Conservation (phyloP, 2,888 invertebrate species). For the Carterocephalus palaemon region DNA sequence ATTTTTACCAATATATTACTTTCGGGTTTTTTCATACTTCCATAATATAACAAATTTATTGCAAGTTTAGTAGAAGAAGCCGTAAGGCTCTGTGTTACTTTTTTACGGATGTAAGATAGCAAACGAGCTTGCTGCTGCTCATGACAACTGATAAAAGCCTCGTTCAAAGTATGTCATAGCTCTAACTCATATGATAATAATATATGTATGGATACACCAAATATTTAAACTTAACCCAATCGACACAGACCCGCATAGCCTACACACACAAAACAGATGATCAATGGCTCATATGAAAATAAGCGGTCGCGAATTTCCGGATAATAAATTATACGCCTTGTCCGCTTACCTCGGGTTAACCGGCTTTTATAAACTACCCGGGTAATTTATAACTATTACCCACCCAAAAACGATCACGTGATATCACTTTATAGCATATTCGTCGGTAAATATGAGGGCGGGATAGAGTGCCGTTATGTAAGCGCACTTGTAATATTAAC, state of each 20-base stretch:
- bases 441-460: slow-evolving; percentile 72
- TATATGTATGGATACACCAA: no score
- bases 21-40: no score
- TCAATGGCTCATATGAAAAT: slow-evolving; percentile 63
- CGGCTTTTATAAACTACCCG: slow-evolving; percentile 78
- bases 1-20: no score
- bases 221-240: slow-evolving; percentile 20
- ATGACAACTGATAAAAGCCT: no score
- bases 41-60: no score
- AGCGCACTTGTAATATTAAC: slow-evolving; percentile 36
- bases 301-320: slow-evolving; percentile 69
- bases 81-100: no score
- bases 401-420: slow-evolving; percentile 75
- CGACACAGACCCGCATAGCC: slow-evolving; percentile 3
- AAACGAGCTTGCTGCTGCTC: no score
- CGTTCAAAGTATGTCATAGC: no score
- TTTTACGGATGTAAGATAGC: no score
- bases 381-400: slow-evolving; percentile 79
- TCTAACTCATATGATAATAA: no score
- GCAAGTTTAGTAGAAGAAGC: no score
- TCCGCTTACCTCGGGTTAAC: slow-evolving; percentile 78
- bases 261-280: slow-evolving; percentile 41
- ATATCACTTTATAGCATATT: slow-evolving; percentile 78
- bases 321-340: slow-evolving; percentile 77
- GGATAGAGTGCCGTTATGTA: slow-evolving; percentile 54